Percentiles rank a stretch among this genome's conserved stretches.
phyloP scores from a whole-genome alignment of 2,113 vertebrate genomes.

The western clawed frog (Xenopus tropicalis) region UCB_Xtro_10.0 CM004443.2:11078001-11078500 shows the following conservation, averaged over 20 bases:
- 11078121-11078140: not conserved
- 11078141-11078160: not conserved
- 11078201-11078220: not conserved
- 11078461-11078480: too few species aligned
- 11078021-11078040: not conserved
- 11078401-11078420: too few species aligned
- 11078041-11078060: not conserved
- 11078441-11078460: too few species aligned
- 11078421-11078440: too few species aligned
- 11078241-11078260: too few species aligned
- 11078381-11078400: too few species aligned
- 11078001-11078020: not conserved
- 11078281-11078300: too few species aligned
- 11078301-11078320: too few species aligned
- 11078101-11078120: not conserved
- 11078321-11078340: slow-evolving; percentile 1
- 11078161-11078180: not conserved
- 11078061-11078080: not conserved
- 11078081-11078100: not conserved
- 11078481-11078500: too few species aligned
- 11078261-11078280: too few species aligned
- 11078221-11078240: too few species aligned
- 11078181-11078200: not conserved
- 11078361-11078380: slow-evolving; percentile 15
- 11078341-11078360: slow-evolving; percentile 12